Base-by-base conservation (phyloP, 2,113 vertebrate species). In the Nothoprocta pentlandii region DNA sequence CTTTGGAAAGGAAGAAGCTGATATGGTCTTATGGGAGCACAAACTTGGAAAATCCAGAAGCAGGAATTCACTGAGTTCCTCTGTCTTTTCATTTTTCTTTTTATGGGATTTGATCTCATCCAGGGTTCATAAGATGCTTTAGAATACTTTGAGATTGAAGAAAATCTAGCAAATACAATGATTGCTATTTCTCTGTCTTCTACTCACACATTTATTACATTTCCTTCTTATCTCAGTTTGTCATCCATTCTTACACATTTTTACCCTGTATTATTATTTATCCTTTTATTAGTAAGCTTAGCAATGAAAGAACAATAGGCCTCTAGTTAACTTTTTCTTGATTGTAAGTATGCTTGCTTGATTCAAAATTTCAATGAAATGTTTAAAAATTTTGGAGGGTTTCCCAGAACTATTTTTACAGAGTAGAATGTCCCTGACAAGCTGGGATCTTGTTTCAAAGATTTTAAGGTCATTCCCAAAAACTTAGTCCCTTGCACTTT, bases 301-400 rank as follows among this genome's bases (percentile, higher is more conserved):
- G 6, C 25, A 80, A 41, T 42, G 32, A 75, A 90, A 63, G 15
- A 73, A 89, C 66, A 87, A 14, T n/a, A 92, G 22, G 53, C 4
- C 6, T 89, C 2, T 2, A 25, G 12, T 6, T 68, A 47, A 34
- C 39, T 34, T 56, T 81, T 16, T 16, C 9, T 87, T 87, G 10
- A 2, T 81, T 79, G 49, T 20, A 76, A 32, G 16, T 78, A 19
- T 4, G 5, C 21, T 61, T 44, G 71, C 12, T 81, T 79, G 12
- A 9, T 62, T 85, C 54, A 87, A 91, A 73, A 76, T 82, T 62
- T 79, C 30, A 63, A 42, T 36, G 13, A 78, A n/a, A 25, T 36
- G 14, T 77, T n/a, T 82, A 68, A 41, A 68, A 82, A 84, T 19
- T 25, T 75, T 1, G 0, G 0, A 73, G 23, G 5, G 2, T 79